A percentile compares a stretch with the other conserved stretches of the same genome.
phyloP scores from a whole-genome alignment of 2,888 invertebrate species.

The Cecidostiba fungosa region DNA sequence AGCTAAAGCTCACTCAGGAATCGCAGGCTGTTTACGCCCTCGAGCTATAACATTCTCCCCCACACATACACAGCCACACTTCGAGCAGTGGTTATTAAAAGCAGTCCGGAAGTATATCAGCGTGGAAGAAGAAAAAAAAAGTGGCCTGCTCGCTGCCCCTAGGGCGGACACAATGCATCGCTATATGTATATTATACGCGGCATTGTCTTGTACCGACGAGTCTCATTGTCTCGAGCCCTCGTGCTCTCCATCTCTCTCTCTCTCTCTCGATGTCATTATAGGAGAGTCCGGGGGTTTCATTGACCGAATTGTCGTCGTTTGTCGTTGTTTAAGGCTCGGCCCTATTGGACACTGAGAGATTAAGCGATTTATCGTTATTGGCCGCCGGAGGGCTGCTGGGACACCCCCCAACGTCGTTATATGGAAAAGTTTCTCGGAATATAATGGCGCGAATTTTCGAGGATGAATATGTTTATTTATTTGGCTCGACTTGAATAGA shows the following conservation, averaged over 20 bases:
- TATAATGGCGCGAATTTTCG: neutral
- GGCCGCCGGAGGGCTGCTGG: neutral
- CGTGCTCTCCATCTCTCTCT: no score
- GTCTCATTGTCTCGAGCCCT: neutral
- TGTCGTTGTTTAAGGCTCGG: neutral
- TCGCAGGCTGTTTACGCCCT: neutral
- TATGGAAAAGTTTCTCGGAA: no score
- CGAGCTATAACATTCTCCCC: neutral
- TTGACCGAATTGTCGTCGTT: conserved; percentile 1
- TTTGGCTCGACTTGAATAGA: neutral
- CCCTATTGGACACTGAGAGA: neutral
- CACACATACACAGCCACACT: neutral
- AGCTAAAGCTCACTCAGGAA: neutral
- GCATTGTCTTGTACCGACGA: neutral
- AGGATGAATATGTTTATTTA: neutral
- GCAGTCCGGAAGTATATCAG: neutral
- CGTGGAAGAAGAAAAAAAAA: neutral
- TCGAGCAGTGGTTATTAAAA: neutral
- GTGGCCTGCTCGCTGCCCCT: neutral
- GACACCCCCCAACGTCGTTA: neutral
- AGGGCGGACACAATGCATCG: neutral
- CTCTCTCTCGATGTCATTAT: neutral
- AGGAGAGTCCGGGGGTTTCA: neutral
- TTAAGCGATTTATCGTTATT: conserved; percentile 8
- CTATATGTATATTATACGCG: neutral